A percentile compares a stretch with the other conserved stretches of the same genome.
phyloP scores from a whole-genome alignment of 2,797 vertebrate species.

The Florisuga fusca region DNA sequence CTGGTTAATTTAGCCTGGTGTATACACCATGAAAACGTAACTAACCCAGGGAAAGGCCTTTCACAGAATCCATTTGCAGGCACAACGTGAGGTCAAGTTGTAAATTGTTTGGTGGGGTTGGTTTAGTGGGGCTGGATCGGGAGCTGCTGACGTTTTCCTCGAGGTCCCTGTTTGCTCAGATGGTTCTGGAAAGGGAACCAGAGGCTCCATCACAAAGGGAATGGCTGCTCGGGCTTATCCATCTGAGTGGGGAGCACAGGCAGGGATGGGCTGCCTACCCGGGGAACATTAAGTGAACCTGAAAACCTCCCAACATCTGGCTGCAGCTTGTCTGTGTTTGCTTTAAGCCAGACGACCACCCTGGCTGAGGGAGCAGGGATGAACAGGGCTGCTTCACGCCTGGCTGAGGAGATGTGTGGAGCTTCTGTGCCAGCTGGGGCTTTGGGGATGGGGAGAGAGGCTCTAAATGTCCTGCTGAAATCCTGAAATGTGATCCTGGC shows the following conservation, averaged over 20 bases:
- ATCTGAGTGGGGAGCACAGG: background rate
- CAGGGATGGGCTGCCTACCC: slow-evolving; percentile 44
- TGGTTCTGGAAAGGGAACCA: background rate
- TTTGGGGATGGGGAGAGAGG: background rate
- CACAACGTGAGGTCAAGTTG: slow-evolving; percentile 23
- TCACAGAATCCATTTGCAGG: background rate
- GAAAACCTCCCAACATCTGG: slow-evolving; percentile 82
- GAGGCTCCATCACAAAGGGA: background rate
- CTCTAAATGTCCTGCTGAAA: background rate
- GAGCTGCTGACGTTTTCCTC: background rate
- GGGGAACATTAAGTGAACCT: slow-evolving; percentile 73
- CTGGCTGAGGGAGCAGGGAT: slow-evolving; percentile 66
- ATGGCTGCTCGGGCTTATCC: background rate
- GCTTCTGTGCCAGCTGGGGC: slow-evolving; percentile 9
- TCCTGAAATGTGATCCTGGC: background rate
- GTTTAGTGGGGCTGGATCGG: slow-evolving; percentile 17
- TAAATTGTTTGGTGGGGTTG: background rate
- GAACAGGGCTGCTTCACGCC: slow-evolving; percentile 25
- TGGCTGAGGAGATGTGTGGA: background rate
- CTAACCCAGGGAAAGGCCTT: background rate
- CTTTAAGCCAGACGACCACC: slow-evolving; percentile 81
- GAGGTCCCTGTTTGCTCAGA: slow-evolving; percentile 7
- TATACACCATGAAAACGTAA: background rate
- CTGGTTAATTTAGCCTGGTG: slow-evolving; percentile 25
- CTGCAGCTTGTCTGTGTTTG: slow-evolving; percentile 78